Conservation (phyloP, 2,888 invertebrate species). For the Cephus nigrinus region DNA sequence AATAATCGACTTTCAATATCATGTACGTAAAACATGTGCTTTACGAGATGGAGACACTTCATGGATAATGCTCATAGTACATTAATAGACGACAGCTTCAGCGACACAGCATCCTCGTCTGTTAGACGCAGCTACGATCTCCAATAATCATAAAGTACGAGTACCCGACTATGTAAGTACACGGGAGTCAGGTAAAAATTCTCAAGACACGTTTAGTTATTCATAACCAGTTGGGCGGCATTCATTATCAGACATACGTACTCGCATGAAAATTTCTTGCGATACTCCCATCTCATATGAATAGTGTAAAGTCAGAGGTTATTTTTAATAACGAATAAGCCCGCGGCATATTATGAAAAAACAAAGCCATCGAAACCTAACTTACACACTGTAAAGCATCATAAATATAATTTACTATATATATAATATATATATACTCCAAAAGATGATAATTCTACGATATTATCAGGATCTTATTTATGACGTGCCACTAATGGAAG, state of each 20-base stretch:
- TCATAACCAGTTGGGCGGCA: slow-evolving; percentile 58
- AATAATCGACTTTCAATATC: no score
- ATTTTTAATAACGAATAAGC: neutral
- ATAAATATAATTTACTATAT: neutral
- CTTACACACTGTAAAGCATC: neutral
- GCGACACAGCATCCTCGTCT: slow-evolving; percentile 36
- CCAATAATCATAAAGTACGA: slow-evolving; percentile 57
- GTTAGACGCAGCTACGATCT: slow-evolving; percentile 48
- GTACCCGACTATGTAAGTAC: slow-evolving; percentile 37
- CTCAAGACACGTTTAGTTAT: slow-evolving; percentile 46
- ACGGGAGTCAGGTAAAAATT: slow-evolving; percentile 46
- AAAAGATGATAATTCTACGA: slow-evolving; percentile 39
- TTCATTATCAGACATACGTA: slow-evolving; percentile 52
- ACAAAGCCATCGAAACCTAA: neutral
- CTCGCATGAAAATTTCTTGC: slow-evolving; percentile 45
- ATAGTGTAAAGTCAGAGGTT: neutral
- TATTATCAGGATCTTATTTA: slow-evolving; percentile 50
- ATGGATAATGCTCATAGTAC: slow-evolving; percentile 9
- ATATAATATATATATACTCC: neutral
- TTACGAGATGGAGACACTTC: slow-evolving; percentile 5
- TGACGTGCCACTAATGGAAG: slow-evolving; percentile 52
- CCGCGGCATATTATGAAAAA: neutral
- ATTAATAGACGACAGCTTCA: slow-evolving; percentile 12
- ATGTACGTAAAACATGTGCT: neutral
- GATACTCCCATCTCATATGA: neutral